These are phyloP conservation scores for Dorcus hopei DNA, from an alignment of 2,888 invertebrate species.

Conservation along the genomic window DNA sequence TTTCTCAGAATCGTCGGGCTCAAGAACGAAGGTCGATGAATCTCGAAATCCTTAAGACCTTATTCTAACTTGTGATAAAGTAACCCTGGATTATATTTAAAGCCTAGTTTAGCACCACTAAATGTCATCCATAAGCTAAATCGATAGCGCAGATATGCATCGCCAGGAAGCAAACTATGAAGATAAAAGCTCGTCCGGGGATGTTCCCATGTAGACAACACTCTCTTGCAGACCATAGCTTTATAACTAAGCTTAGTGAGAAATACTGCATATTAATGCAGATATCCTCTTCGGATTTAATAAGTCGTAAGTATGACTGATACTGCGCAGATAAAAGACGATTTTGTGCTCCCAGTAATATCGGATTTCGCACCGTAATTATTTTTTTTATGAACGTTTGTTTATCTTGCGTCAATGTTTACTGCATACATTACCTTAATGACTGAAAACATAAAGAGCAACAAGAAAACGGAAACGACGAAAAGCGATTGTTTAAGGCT, in stretches of 20 bases:
- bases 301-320: background rate
- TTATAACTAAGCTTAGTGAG: conserved; percentile 18
- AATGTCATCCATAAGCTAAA: conserved; percentile 39
- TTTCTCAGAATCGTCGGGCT: background rate
- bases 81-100: conserved; percentile 40
- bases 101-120: conserved; percentile 41
- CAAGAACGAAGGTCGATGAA: background rate
- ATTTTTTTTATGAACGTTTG: too few species aligned
- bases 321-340: too few species aligned
- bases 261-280: conserved; percentile 29
- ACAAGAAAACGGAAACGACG: background rate
- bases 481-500: background rate
- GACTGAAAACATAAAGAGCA: background rate
- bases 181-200: conserved; percentile 31
- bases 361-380: too few species aligned
- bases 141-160: conserved; percentile 37
- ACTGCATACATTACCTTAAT: background rate
- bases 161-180: conserved; percentile 27
- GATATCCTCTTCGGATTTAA: conserved; percentile 11
- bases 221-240: conserved; percentile 10
- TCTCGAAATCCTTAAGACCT: background rate
- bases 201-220: conserved; percentile 14
- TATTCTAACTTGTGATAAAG: conserved; percentile 30
- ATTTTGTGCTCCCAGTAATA: too few species aligned
- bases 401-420: too few species aligned